Evolutionary conservation across 2,113 vertebrate species (phyloP).

Genomic region (Stegastes partitus): DNA sequence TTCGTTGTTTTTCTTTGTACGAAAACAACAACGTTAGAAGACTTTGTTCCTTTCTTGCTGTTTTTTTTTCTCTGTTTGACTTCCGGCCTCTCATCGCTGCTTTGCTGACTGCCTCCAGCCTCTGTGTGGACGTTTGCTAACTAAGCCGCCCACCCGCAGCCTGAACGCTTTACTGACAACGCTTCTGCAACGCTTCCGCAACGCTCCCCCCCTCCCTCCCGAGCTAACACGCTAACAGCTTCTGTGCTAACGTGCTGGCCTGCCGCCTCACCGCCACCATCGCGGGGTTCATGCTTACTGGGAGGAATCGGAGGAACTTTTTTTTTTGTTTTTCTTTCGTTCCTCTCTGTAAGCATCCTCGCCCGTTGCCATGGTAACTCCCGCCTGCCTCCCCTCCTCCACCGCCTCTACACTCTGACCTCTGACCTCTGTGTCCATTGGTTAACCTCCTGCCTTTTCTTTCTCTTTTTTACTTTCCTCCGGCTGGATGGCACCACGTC

Average conservation of each 20-base stretch:
- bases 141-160: not conserved
- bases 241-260: slow-evolving; percentile 19
- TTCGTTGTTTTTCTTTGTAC: too few relatives aligned
- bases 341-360: slow-evolving; percentile 69
- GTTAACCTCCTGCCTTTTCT: slow-evolving; percentile 77
- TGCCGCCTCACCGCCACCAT: slow-evolving; percentile 23
- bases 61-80: not conserved
- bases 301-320: not conserved
- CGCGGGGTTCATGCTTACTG: slow-evolving; percentile 47
- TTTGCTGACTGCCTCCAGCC: slow-evolving; percentile 48
- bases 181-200: slow-evolving; percentile 20
- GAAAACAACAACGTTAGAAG: too few relatives aligned
- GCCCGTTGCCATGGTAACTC: slow-evolving; percentile 45
- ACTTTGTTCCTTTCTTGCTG: not conserved
- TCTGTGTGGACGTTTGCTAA: slow-evolving; percentile 28
- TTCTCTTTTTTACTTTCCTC: slow-evolving; percentile 68
- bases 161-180: slow-evolving; percentile 19
- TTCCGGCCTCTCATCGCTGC: slow-evolving; percentile 41
- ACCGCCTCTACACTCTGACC: slow-evolving; percentile 45
- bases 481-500: slow-evolving; percentile 56
- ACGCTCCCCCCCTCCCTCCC: slow-evolving; percentile 7
- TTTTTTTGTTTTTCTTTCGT: too few relatives aligned
- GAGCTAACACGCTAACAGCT: slow-evolving; percentile 36
- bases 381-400: slow-evolving; percentile 1
- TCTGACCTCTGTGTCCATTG: slow-evolving; percentile 59